phyloP scores from a whole-genome alignment of 2,888 invertebrate species.

The Bugula neritina region DNA sequence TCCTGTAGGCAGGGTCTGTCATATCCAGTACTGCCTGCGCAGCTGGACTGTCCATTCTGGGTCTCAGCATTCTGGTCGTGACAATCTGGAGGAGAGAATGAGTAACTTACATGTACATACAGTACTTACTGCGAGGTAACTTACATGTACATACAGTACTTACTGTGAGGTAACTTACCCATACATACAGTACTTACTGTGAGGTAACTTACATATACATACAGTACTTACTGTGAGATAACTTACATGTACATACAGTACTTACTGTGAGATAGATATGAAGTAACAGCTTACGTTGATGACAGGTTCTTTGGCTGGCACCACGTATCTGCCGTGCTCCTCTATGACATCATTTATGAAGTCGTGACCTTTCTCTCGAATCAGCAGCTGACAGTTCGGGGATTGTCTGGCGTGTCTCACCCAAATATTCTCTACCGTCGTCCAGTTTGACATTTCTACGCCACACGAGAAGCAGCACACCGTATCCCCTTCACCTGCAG shows the following conservation, averaged over 20 bases:
- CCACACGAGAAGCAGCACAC: background rate
- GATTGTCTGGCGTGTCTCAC: background rate
- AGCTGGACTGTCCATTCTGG: background rate
- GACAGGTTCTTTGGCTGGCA: background rate
- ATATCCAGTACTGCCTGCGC: background rate
- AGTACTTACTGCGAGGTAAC: too few relatives aligned
- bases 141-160: too few relatives aligned
- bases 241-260: too few relatives aligned
- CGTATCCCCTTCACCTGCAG: background rate
- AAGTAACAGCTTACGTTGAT: too few relatives aligned
- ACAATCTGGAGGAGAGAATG: background rate
- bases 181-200: too few relatives aligned
- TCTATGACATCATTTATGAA: background rate
- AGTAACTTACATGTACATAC: too few relatives aligned
- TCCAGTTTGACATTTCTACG: background rate
- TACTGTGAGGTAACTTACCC: too few relatives aligned
- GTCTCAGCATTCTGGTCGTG: constrained; percentile 3
- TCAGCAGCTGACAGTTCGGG: background rate
- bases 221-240: too few relatives aligned
- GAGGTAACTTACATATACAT: too few relatives aligned
- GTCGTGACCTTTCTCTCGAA: background rate
- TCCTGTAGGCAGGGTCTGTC: background rate
- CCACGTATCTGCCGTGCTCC: background rate
- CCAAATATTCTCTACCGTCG: background rate
- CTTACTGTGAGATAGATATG: too few relatives aligned